Evolutionary conservation across 2,888 invertebrate genomes (phyloP).

Genomic region (Ormyrus labotus): DNA sequence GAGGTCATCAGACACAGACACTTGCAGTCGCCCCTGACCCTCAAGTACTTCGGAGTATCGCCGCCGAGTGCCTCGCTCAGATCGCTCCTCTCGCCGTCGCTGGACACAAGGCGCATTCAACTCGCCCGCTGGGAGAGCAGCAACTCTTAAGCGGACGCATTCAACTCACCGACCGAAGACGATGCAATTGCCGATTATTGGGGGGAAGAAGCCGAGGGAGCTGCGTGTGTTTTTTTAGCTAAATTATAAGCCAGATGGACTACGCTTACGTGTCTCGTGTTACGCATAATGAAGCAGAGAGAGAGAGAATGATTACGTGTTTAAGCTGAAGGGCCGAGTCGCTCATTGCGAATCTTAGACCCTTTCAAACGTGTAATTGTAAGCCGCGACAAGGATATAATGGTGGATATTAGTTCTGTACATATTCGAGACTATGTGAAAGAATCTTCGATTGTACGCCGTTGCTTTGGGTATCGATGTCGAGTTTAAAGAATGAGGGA

Average conservation of each 20-base stretch:
- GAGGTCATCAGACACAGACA: slow-evolving; percentile 83
- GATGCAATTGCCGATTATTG: too few relatives aligned
- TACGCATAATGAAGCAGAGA: slow-evolving; percentile 27
- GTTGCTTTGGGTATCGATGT: slow-evolving; percentile 44
- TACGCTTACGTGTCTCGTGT: slow-evolving; percentile 71
- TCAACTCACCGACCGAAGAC: too few relatives aligned
- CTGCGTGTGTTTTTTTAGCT: slow-evolving; percentile 41
- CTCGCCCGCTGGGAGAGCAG: slow-evolving; percentile 74
- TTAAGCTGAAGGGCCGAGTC: slow-evolving; percentile 24
- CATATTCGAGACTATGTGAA: slow-evolving; percentile 41
- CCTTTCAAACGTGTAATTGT: slow-evolving; percentile 15
- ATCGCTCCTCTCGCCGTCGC: slow-evolving; percentile 79
- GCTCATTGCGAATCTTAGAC: slow-evolving; percentile 11
- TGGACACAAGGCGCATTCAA: slow-evolving; percentile 77
- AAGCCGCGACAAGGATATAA: neutral
- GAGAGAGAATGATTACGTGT: slow-evolving; percentile 33
- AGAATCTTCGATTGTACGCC: slow-evolving; percentile 24
- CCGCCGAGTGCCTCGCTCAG: slow-evolving; percentile 78
- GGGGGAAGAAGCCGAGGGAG: neutral
- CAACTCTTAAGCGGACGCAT: slow-evolving; percentile 50
- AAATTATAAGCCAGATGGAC: slow-evolving; percentile 60
- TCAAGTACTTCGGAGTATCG: slow-evolving; percentile 77
- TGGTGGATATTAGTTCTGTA: slow-evolving; percentile 35
- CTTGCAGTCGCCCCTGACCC: slow-evolving; percentile 81
- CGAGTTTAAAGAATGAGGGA: slow-evolving; percentile 55